Conservation (phyloP, 1,140 invertebrate species). For the Yoshiicerus persimilis region DNA sequence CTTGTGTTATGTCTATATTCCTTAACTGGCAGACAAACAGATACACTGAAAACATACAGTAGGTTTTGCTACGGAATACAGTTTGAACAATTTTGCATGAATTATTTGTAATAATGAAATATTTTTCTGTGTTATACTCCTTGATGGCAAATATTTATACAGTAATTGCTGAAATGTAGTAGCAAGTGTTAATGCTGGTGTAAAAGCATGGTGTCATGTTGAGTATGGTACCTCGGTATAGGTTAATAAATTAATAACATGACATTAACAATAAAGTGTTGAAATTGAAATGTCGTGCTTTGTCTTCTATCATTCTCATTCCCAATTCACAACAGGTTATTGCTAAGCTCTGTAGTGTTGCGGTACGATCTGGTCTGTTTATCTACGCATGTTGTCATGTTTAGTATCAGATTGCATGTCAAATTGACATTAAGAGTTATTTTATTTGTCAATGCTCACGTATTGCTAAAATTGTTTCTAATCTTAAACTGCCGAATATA, state of each 20-base stretch:
- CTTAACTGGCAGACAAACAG: no score
- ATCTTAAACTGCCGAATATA: no score
- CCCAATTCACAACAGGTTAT: neutral
- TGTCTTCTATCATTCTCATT: neutral
- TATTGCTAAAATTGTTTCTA: no score
- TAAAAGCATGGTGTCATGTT: neutral
- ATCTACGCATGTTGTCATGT: neutral
- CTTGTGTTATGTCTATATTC: no score
- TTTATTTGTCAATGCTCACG: neutral
- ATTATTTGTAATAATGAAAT: no score
- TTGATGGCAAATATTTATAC: no score
- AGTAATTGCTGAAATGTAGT: no score
- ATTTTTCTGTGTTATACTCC: no score
- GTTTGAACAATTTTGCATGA: no score
- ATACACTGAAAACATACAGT: no score
- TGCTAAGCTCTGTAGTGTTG: neutral
- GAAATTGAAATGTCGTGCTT: neutral
- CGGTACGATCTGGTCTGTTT: neutral
- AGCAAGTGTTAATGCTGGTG: neutral
- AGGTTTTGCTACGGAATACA: no score
- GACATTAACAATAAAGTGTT: neutral
- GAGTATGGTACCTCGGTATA: neutral
- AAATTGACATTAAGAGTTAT: neutral
- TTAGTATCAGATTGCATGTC: conserved; percentile 12
- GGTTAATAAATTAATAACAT: neutral